A percentile compares a stretch with the other conserved stretches of the same genome.
Evolutionary conservation across 2,888 invertebrate genomes (phyloP).

Genomic region (Amblyjoppa fuscipennis): DNA sequence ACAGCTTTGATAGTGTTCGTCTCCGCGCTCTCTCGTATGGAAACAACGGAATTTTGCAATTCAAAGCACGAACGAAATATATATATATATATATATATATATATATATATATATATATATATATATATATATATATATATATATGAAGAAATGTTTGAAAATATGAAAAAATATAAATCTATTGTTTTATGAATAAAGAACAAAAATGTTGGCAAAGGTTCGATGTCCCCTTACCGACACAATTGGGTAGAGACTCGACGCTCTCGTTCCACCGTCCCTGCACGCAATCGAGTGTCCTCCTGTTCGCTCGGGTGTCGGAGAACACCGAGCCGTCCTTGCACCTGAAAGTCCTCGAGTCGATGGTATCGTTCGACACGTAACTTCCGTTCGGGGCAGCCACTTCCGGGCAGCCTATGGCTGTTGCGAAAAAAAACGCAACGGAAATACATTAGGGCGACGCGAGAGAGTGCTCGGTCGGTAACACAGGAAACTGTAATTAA

Average conservation of each 20-base stretch:
- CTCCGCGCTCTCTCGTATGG: neutral
- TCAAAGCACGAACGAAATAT: neutral
- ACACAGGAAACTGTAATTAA: too few relatives aligned
- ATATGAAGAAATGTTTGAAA: neutral
- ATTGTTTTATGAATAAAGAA: neutral
- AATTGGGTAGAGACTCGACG: constrained; percentile 87
- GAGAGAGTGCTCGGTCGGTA: neutral
- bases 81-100: neutral
- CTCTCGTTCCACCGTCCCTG: constrained; percentile 89
- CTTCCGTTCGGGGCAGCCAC: constrained; percentile 89
- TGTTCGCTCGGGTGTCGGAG: constrained; percentile 88
- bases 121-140: too few relatives aligned
- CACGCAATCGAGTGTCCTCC: constrained; percentile 88
- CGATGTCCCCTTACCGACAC: constrained; percentile 86
- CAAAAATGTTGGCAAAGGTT: neutral
- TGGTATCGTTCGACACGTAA: constrained; percentile 89
- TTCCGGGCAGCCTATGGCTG: constrained; percentile 90
- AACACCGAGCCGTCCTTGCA: constrained; percentile 90
- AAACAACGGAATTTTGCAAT: neutral
- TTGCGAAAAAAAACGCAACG: constrained; percentile 38
- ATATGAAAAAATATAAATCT: neutral
- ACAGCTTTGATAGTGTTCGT: neutral
- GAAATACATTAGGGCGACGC: neutral
- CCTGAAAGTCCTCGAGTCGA: constrained; percentile 89
- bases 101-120: too few relatives aligned